Evolutionary conservation across 2,797 vertebrate genomes (phyloP).

Genomic region (Hemibagrus guttatus): DNA sequence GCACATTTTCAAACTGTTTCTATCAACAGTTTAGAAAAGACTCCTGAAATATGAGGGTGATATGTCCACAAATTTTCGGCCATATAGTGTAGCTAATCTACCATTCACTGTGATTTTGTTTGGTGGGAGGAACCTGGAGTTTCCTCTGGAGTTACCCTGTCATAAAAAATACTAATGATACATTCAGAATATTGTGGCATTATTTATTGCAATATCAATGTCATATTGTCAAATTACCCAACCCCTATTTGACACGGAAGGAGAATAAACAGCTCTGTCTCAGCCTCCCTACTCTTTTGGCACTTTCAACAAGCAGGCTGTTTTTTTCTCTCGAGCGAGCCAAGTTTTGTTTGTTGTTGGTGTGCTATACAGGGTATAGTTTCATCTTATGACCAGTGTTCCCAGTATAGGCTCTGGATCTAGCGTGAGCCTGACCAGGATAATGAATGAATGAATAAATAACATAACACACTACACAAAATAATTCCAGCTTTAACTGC

Average conservation of each 20-base stretch:
- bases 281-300: background rate
- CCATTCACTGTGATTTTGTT: background rate
- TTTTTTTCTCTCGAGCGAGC: background rate
- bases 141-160: background rate
- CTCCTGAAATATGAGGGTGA: background rate
- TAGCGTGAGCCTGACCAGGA: background rate
- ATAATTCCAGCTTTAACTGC: background rate
- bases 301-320: background rate
- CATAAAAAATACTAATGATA: background rate
- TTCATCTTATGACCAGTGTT: background rate
- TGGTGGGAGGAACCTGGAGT: too few species aligned
- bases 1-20: too few species aligned
- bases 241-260: background rate
- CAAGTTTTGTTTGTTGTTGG: background rate
- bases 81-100: background rate
- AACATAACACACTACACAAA: too few species aligned
- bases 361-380: background rate
- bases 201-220: slow-evolving; percentile 18
- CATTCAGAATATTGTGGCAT: background rate
- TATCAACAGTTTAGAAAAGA: background rate
- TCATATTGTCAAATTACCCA: background rate
- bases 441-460: background rate
- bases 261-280: background rate
- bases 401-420: background rate
- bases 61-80: background rate